phyloP scores from a whole-genome alignment of 2,888 invertebrate genomes.

The Aelia acuminata region DNA sequence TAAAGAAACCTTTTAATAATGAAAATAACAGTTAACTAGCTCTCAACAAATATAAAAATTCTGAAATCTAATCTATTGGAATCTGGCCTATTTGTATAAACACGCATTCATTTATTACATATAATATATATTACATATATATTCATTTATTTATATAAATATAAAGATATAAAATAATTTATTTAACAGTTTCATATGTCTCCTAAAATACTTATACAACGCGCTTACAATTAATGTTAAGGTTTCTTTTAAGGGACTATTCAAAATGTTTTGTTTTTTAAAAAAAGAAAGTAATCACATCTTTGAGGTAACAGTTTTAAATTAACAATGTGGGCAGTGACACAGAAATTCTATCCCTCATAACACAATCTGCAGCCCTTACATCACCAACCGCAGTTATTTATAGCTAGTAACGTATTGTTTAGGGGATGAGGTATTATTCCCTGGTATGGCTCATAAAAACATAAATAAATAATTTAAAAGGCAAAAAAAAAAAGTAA shows the following conservation, averaged over 20 bases:
- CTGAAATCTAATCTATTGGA: conserved; percentile 53
- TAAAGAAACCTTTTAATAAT: conserved; percentile 55
- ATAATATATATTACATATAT: conserved; percentile 49
- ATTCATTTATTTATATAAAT: conserved; percentile 52
- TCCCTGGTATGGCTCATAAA: conserved; percentile 62
- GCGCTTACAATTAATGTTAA: conserved; percentile 44
- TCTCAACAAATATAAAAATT: conserved; percentile 54
- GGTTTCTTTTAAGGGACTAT: conserved; percentile 57
- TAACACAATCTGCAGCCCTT: conserved; percentile 56
- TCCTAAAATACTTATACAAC: conserved; percentile 53
- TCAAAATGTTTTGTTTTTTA: conserved; percentile 59
- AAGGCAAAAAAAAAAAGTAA: conserved; percentile 50
- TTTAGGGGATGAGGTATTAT: conserved; percentile 62
- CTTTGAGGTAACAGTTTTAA: conserved; percentile 65
- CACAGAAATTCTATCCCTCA: conserved; percentile 57
- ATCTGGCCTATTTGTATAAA: conserved; percentile 50
- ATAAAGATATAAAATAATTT: conserved; percentile 59
- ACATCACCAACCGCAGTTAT: conserved; percentile 51
- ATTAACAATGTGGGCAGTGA: conserved; percentile 65
- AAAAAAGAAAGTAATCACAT: conserved; percentile 63
- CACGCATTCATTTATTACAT: conserved; percentile 38
- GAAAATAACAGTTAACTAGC: conserved; percentile 56
- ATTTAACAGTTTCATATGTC: conserved; percentile 56
- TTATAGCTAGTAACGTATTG: conserved; percentile 45
- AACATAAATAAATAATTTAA: conserved; percentile 29